Conservation (phyloP, 2,797 vertebrate species). For the Coranthus polyacanthus region DNA sequence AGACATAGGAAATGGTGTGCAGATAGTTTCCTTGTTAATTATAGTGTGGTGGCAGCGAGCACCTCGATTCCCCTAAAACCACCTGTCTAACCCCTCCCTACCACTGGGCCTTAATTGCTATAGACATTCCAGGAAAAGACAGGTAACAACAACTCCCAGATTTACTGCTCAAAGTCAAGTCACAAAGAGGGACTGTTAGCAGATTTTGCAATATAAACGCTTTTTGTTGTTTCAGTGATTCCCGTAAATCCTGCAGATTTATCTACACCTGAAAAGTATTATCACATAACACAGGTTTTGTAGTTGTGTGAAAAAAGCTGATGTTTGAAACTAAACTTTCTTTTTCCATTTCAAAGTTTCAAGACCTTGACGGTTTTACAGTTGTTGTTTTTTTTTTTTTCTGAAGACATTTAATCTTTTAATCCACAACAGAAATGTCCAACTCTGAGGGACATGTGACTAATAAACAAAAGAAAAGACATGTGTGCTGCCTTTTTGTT, state of each 20-base stretch:
- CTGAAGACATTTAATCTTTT: background rate
- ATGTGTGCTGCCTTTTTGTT: conserved; percentile 1
- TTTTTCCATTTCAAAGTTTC: background rate
- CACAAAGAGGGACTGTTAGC: conserved; percentile 60
- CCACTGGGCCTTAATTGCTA: conserved; percentile 76
- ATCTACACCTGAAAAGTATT: conserved; percentile 1
- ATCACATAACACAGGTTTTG: background rate
- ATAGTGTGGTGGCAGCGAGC: conserved; percentile 74
- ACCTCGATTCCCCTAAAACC: conserved; percentile 76
- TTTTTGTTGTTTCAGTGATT: conserved; percentile 46
- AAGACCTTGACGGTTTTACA: background rate
- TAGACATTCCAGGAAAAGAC: conserved; percentile 81
- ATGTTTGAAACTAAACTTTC: background rate
- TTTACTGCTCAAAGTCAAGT: conserved; percentile 69
- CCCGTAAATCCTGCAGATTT: conserved; percentile 4
- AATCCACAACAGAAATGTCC: background rate
- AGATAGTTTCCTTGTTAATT: conserved; percentile 86
- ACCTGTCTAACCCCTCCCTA: conserved; percentile 82
- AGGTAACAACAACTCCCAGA: conserved; percentile 82
- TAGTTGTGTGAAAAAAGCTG: background rate
- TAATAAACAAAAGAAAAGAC: background rate
- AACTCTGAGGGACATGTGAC: background rate
- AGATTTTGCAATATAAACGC: conserved; percentile 62
- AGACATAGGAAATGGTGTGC: conserved; percentile 82
- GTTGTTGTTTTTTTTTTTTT: background rate